Conservation (phyloP, 2,888 invertebrate genomes). For the Spialia ferax region DNA sequence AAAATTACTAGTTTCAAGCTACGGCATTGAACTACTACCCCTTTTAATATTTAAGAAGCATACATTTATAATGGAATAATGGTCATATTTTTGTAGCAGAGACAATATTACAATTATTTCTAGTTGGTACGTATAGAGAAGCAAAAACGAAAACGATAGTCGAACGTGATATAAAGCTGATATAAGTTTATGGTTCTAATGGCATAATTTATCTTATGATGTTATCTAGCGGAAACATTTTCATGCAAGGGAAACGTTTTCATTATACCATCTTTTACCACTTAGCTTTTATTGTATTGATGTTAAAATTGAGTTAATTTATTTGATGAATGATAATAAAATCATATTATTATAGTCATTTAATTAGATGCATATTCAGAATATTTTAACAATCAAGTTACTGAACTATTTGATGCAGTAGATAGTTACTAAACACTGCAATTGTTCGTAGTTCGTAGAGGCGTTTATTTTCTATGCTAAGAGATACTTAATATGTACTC, state of each 20-base stretch:
- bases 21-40: no score
- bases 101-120: neutral
- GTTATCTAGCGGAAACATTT: no score
- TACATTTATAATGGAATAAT: conserved; percentile 8
- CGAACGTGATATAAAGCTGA: neutral
- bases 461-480: conserved; percentile 13
- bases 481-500: conserved; percentile 13
- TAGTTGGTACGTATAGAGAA: neutral
- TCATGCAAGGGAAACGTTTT: neutral
- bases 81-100: neutral
- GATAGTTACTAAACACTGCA: no score
- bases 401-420: no score
- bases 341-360: no score
- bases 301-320: neutral
- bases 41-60: conserved; percentile 14
- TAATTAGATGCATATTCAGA: no score
- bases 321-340: neutral
- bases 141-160: neutral
- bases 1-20: no score
- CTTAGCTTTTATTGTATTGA: neutral
- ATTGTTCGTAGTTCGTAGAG: no score
- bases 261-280: neutral
- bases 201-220: no score
- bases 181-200: neutral
- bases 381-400: no score